These are phyloP conservation scores for Nymphicus hollandicus DNA, from an alignment of 2,113 vertebrate genomes.

Conservation along the genomic window DNA sequence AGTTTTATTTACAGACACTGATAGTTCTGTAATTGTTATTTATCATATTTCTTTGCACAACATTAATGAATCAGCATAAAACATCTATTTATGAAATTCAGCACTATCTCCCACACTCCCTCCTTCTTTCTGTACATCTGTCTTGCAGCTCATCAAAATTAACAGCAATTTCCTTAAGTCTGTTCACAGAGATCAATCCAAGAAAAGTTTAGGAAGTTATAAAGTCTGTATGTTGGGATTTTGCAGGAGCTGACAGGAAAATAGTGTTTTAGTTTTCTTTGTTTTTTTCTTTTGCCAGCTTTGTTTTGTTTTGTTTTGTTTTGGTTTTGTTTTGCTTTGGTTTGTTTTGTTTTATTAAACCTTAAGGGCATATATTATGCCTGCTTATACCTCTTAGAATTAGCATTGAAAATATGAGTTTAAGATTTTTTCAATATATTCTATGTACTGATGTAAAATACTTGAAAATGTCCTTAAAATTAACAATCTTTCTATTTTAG, in stretches of 20 bases:
- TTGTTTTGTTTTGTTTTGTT: fast-evolving
- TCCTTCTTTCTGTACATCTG: neutral
- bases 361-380: neutral
- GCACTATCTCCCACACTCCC: neutral
- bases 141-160: neutral
- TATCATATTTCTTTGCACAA: neutral
- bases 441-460: neutral
- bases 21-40: slow-evolving; percentile 5
- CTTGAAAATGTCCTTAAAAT: neutral
- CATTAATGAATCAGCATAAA: slow-evolving; percentile 4
- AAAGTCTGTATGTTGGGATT: neutral
- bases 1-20: neutral
- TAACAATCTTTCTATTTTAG: neutral
- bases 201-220: neutral
- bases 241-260: neutral
- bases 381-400: neutral
- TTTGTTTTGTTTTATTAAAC: neutral
- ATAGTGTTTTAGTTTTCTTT: neutral
- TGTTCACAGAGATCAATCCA: neutral
- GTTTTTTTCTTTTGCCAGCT: neutral
- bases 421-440: neutral
- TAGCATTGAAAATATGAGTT: neutral
- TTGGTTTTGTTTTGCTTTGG: neutral
- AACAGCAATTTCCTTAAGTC: neutral
- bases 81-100: neutral